Base-by-base conservation (phyloP, 2,888 invertebrate species). In the Orchesellides sinensis region DNA sequence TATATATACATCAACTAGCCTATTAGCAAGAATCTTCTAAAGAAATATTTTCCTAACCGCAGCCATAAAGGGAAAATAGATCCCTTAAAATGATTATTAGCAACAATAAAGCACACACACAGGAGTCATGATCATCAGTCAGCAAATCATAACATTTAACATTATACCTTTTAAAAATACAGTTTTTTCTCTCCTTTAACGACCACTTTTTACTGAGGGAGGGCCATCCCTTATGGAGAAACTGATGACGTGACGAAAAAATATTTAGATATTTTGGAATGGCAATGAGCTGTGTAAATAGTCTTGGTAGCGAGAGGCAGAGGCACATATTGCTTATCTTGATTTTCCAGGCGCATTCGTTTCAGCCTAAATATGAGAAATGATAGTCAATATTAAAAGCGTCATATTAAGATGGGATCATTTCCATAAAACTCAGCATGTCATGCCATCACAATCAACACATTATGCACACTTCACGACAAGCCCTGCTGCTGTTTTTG, bases 341-440 rank as follows among this genome's bases (percentile, higher is more conserved):
- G 23, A 63, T 63, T 63, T 35, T 40, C 14, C 63, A 40, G 23
- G 3, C 56, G 2, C 10, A 35, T 61, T 21, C 3, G 32, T 32
- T 32, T 32, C 10, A 10, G 32, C 32, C 40, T 32, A 61, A 35
- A 21, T 8, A 52, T 2, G 21, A 52, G 19, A 69, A 69, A 65
- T 29, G 68, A 73, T 52, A 59, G 66, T n/a, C 23, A 45, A 65
- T 61, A 49, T 74, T 74, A 68, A 52, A 73, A 73, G 40, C 81
- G 74, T 81, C 74, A 69, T 68, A 74, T 69, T 47, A 56, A 72
- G 74, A 45, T 45, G 59, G 52, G 63, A 74, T 75, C 82, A 82
- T 82, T 70, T 82, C 70, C 82, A 82, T 75, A 82, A 82, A 66
- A 82, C 75, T 14, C 82, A 82, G 82, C 82, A 82, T 74, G 82